Evolutionary conservation across 1,140 invertebrate genomes (phyloP), one percentile per base, ranked within the genome.

Genomic region (Palaemon carinicauda): DNA sequence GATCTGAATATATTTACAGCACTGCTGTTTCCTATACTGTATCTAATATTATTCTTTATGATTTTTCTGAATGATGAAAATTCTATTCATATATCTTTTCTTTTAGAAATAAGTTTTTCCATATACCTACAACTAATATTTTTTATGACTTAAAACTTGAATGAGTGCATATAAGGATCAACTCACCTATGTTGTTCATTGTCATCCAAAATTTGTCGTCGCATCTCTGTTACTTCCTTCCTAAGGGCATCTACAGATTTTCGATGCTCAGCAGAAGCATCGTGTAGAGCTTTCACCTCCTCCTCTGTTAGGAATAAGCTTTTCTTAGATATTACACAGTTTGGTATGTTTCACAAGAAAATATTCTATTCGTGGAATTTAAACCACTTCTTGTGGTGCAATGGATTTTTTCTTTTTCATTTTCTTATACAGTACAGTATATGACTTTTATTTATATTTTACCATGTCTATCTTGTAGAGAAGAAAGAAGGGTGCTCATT

Each of bases 381-480:
- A 21, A 75, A n/a, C 12, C 50, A 73, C 19, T 29, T 31, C 17
- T 5, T 1, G 71, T 17, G n/a, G n/a, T n/a, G n/a, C n/a, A n/a
- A n/a, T n/a, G n/a, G n/a, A n/a, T n/a, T n/a, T n/a, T n/a, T n/a
- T n/a, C n/a, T n/a, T n/a, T n/a, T n/a, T n/a, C n/a, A n/a, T n/a
- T n/a, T n/a, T n/a, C n/a, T n/a, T n/a, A n/a, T n/a, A n/a, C n/a
- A n/a, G n/a, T n/a, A n/a, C n/a, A n/a, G n/a, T n/a, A n/a, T n/a
- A n/a, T n/a, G n/a, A 17, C 24, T n/a, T 12, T 29, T 51, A 10
- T 31, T 9, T 14, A 10, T 7, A 24, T 31, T 50, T 71, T 21
- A 86, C 84, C 77, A 54, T 86, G 84, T 14, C 65, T 73, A 10
- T 56, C 12, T 29, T 86, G 84, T 5, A 86, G 56, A n/a, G 84